Evolutionary conservation across 2,888 invertebrate genomes (phyloP), one percentile per base, ranked within the genome.

Genomic region (Lasioglossum marginatum): DNA sequence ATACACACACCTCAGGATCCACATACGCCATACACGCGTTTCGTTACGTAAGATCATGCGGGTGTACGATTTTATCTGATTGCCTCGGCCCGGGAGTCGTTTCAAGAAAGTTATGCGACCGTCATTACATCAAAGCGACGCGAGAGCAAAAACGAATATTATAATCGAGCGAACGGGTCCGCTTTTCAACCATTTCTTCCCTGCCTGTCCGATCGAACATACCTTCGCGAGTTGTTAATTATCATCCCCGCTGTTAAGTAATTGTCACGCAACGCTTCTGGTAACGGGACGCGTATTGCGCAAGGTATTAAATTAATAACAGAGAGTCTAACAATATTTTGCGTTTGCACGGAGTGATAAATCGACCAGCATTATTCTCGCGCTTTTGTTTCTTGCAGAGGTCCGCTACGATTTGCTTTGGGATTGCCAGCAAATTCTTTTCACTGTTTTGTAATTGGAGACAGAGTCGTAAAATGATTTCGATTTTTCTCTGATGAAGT

Each of bases 11-110:
- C 1, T 31, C 31, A 6, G 63, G 76, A 72, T 79, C 66, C 71
- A 78, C 43, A 72, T 79, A 87, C 77, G 76, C 81, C 66, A 70
- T 77, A 87, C 77, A 76, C 83, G 82, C 68, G 71, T 80, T 37
- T 52, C 45, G 73, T 88, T 90, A 89, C 70, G 76, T 89, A 91
- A 91, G 85, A 78, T 76, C 85, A 87, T 77, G 89, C 89, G 87
- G 88, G 91, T 88, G 89, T 91, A 81, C 83, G 77, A 37, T 70
- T 84, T 91, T 91, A 91, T 91, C 91, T 87, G 91, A 91, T 91
- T 91, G 84, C 89, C 84, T 85, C 81, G 74, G 83, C 85, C 75
- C 89, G 85, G 87, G 81, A 88, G 83, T 87, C 87, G 82, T 89
- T 88, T 83, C 84, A 77, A 82, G 81, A 90, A 87, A 90, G 86